A percentile compares a stretch with the other conserved stretches of the same genome.
These are phyloP conservation scores for Pseudotriccus pelzelni DNA, from an alignment of 2,797 vertebrate species.

Conservation along the genomic window DNA sequence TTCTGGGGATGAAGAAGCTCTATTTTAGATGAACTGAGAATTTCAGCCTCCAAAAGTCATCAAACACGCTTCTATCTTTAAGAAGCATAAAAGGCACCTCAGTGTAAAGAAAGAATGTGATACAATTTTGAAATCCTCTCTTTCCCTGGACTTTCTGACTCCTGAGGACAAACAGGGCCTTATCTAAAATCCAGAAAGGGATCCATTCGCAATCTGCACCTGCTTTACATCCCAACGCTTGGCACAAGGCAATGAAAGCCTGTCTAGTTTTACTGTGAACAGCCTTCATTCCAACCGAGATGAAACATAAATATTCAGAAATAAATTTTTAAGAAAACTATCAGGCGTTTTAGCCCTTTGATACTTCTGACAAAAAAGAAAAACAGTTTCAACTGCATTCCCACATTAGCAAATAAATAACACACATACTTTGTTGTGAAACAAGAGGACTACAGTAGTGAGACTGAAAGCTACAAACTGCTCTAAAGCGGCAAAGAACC, in stretches of 20 bases:
- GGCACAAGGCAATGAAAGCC: slow-evolving; percentile 46
- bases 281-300: neutral
- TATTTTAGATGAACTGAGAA: slow-evolving; percentile 1
- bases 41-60: neutral
- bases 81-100: slow-evolving; percentile 50
- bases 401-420: slow-evolving; percentile 6
- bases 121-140: slow-evolving; percentile 9
- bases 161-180: slow-evolving; percentile 30
- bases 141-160: slow-evolving; percentile 30
- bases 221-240: slow-evolving; percentile 25
- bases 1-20: neutral
- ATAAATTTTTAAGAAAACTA: neutral
- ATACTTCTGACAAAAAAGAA: neutral
- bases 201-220: slow-evolving; percentile 44
- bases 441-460: neutral
- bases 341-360: neutral
- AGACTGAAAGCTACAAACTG: neutral
- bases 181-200: slow-evolving; percentile 21
- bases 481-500: slow-evolving; percentile 15
- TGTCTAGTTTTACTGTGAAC: neutral
- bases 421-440: neutral
- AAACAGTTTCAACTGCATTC: neutral
- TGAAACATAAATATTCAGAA: neutral
- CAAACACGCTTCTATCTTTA: slow-evolving; percentile 7
- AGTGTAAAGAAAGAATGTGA: slow-evolving; percentile 39